These are phyloP conservation scores for Theocolax elegans DNA, from an alignment of 1,140 invertebrate genomes.

Conservation along the genomic window DNA sequence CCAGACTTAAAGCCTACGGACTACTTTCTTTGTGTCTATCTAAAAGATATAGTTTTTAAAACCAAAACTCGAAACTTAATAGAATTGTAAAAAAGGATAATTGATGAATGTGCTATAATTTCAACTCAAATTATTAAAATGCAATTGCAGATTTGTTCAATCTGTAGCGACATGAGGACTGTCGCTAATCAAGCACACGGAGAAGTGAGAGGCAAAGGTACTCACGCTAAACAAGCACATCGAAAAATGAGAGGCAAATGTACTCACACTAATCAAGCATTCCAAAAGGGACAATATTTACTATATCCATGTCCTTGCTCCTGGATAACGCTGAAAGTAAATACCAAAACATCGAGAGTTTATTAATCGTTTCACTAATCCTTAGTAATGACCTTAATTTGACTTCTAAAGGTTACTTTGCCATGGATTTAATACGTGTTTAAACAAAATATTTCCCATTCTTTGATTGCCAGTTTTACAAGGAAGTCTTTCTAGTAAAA, in stretches of 20 bases:
- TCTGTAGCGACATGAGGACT: too few relatives aligned
- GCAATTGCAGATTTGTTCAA: not conserved
- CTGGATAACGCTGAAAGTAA: constrained; percentile 4
- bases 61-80: too few relatives aligned
- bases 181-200: not conserved
- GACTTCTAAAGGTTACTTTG: too few relatives aligned
- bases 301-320: not conserved
- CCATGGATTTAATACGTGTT: too few relatives aligned
- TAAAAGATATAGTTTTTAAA: too few relatives aligned
- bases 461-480: too few relatives aligned
- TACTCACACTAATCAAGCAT: not conserved
- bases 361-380: not conserved
- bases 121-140: not conserved
- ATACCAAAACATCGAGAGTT: not conserved
- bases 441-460: too few relatives aligned
- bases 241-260: not conserved
- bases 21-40: too few relatives aligned
- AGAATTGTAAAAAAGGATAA: constrained; percentile 2
- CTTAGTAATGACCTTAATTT: too few relatives aligned
- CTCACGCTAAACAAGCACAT: not conserved
- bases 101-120: not conserved
- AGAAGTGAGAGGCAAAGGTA: not conserved
- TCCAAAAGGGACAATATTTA: not conserved
- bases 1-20: too few relatives aligned
- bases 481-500: too few relatives aligned